Evolutionary conservation across 2,888 invertebrate genomes (phyloP).

Genomic region (Nomada ruficornis): DNA sequence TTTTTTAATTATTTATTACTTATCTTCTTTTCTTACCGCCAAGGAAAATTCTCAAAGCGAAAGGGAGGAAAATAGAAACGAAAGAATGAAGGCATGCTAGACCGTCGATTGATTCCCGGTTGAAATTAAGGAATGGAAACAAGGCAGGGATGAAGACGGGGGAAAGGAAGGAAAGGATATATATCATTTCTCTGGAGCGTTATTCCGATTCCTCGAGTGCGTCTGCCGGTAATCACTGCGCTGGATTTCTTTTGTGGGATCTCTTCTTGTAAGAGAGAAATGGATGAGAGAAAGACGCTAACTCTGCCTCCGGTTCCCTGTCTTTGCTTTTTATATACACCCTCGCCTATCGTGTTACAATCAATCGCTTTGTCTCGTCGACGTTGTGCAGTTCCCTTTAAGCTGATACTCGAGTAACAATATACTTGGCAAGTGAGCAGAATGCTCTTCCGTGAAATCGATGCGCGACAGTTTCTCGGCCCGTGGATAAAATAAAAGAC

Average conservation of each 20-base stretch:
- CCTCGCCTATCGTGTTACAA: constrained; percentile 56
- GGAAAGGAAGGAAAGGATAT: constrained; percentile 14
- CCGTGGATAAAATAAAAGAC: constrained; percentile 42
- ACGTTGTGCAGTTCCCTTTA: constrained; percentile 54
- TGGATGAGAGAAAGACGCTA: constrained; percentile 30
- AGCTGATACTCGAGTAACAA: constrained; percentile 61
- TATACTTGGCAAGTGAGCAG: constrained; percentile 49
- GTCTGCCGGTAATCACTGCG: constrained; percentile 61
- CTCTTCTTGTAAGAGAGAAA: constrained; percentile 29
- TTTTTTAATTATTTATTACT: too few relatives aligned
- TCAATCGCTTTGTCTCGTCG: constrained; percentile 60
- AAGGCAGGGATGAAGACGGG: not conserved
- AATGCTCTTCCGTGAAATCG: constrained; percentile 59
- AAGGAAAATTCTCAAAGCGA: constrained; percentile 8
- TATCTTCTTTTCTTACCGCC: not conserved
- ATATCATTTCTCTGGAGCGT: constrained; percentile 54
- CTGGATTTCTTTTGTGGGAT: constrained; percentile 59
- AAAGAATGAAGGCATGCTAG: not conserved
- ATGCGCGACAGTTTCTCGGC: constrained; percentile 52
- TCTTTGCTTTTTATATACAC: constrained; percentile 39
- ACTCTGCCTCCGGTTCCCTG: not conserved
- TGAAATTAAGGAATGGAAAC: constrained; percentile 43
- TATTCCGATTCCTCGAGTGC: constrained; percentile 64
- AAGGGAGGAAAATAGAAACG: not conserved
- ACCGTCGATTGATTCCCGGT: constrained; percentile 30